These are phyloP conservation scores for Drosophila parthenogenetica DNA, from an alignment of 2,888 invertebrate genomes.

Conservation along the genomic window DNA sequence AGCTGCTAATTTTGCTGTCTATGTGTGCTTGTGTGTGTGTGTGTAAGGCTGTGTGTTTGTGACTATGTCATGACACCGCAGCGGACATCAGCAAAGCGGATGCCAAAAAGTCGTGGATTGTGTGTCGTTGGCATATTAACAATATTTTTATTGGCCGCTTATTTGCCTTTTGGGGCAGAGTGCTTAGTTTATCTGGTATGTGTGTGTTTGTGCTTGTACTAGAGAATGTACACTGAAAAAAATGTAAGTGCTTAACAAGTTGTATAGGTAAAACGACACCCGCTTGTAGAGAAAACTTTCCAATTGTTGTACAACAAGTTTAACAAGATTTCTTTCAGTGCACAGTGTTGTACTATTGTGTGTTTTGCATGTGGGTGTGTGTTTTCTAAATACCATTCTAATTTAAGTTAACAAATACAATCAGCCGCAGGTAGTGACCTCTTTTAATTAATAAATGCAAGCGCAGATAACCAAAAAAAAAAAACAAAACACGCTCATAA, in stretches of 20 bases:
- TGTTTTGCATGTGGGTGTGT: constrained; percentile 13
- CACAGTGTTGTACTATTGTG: neutral
- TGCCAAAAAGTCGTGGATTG: constrained; percentile 56
- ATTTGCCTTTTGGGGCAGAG: constrained; percentile 63
- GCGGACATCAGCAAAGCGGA: constrained; percentile 44
- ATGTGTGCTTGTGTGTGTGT: constrained; percentile 11
- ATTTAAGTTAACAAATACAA: constrained; percentile 48
- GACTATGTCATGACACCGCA: constrained; percentile 32
- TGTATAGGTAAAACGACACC: too few species aligned
- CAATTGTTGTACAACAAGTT: too few species aligned
- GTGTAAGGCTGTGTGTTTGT: constrained; percentile 13
- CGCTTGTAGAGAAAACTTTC: too few species aligned
- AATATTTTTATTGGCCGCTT: constrained; percentile 76
- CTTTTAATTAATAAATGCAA: constrained; percentile 63
- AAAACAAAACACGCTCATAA: neutral
- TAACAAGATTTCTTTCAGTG: neutral
- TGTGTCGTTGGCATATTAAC: constrained; percentile 68
- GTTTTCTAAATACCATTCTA: constrained; percentile 34
- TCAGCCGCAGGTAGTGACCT: constrained; percentile 33
- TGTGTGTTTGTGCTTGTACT: constrained; percentile 13
- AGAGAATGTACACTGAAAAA: too few species aligned
- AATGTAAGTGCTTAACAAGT: too few species aligned
- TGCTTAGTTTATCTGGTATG: neutral
- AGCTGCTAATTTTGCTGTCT: constrained; percentile 52
- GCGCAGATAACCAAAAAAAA: constrained; percentile 35